Conservation (phyloP, 2,888 invertebrate genomes). For the Tetragonula carbonaria region DNA sequence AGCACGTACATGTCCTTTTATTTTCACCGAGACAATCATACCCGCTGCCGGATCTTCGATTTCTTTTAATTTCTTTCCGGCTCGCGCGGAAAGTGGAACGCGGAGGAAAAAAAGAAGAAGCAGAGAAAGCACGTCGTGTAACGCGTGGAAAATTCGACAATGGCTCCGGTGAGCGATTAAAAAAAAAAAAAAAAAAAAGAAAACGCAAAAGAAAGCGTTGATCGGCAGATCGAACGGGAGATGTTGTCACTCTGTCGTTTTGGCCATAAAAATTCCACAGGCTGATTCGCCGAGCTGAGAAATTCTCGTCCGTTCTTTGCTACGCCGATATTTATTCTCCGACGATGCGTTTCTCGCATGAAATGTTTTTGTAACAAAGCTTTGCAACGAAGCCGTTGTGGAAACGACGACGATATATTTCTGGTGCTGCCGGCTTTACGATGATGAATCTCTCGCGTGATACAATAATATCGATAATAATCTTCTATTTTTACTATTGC, state of each 20-base stretch:
- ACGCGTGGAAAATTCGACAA: slow-evolving; percentile 24
- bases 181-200: not conserved
- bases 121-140: slow-evolving; percentile 1
- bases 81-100: slow-evolving; percentile 4
- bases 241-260: not conserved
- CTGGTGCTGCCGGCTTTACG: no score
- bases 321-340: no score
- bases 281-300: not conserved
- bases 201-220: slow-evolving; percentile 3
- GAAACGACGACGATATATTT: no score
- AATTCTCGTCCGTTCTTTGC: not conserved
- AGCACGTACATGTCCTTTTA: not conserved
- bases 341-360: no score
- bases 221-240: slow-evolving; percentile 10
- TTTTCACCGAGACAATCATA: not conserved
- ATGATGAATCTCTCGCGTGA: no score
- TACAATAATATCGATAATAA: no score
- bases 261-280: not conserved
- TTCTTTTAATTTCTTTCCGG: not conserved
- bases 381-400: no score
- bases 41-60: not conserved
- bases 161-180: slow-evolving; percentile 26
- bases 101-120: not conserved
- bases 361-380: not conserved
- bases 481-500: no score